Conservation (phyloP, 2,113 vertebrate species). For the Felis catus region DNA sequence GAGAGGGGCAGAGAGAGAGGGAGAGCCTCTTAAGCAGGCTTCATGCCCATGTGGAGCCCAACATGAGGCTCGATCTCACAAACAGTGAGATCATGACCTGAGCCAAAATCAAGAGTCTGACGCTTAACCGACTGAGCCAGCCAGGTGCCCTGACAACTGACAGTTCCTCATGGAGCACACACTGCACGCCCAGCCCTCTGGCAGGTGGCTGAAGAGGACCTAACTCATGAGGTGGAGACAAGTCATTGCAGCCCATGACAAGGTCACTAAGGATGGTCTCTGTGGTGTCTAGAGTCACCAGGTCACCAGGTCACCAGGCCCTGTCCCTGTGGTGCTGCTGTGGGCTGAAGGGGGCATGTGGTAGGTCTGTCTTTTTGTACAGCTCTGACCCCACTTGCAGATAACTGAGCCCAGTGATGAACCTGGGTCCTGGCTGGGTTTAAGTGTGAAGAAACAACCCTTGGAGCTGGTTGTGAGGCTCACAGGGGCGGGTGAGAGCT, state of each 20-base stretch:
- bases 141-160: not conserved
- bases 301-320: not conserved
- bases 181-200: not conserved
- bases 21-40: no score
- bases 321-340: not conserved
- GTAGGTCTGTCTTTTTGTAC: not conserved
- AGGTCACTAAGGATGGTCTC: not conserved
- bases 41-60: no score
- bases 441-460: not conserved
- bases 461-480: not conserved
- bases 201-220: not conserved
- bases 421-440: not conserved
- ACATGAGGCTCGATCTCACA: no score
- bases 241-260: accelerated
- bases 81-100: no score
- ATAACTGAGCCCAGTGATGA: not conserved
- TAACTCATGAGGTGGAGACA: no score
- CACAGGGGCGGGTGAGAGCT: not conserved
- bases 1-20: no score
- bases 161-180: accelerated
- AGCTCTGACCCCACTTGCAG: not conserved
- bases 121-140: no score
- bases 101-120: no score
- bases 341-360: not conserved
- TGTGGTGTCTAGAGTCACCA: not conserved